Evolutionary conservation across 2,797 vertebrate genomes (phyloP).

Genomic region (Nothura maculosa): DNA sequence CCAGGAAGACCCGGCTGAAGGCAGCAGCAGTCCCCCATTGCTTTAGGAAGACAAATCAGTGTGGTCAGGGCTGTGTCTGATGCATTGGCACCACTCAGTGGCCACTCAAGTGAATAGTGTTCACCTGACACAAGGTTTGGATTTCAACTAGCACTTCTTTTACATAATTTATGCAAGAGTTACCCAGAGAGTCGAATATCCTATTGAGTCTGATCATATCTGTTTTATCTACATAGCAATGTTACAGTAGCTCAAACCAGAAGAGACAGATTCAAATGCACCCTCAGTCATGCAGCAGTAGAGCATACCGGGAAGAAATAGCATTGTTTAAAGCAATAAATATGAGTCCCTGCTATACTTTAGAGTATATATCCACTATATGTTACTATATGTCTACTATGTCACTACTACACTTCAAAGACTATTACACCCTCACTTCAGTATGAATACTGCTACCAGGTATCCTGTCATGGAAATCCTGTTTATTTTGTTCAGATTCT

Average conservation of each 20-base stretch:
- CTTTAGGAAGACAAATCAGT: fast-evolving
- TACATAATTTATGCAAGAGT: not conserved
- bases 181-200: fast-evolving
- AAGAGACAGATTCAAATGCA: not conserved
- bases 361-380: too few species aligned
- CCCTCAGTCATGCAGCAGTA: not conserved
- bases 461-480: not conserved
- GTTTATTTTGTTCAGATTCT: not conserved
- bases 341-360: not conserved
- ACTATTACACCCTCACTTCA: not conserved
- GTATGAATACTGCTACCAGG: not conserved
- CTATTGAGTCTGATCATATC: not conserved
- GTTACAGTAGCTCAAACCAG: not conserved
- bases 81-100: slow-evolving; percentile 61
- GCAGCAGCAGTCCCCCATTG: not conserved
- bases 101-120: not conserved
- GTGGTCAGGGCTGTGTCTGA: not conserved
- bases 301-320: not conserved
- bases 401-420: not conserved
- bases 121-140: not conserved
- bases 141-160: not conserved
- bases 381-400: too few species aligned
- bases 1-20: not conserved
- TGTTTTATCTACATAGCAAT: not conserved
- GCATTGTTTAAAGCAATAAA: not conserved